Evolutionary conservation across 2,113 vertebrate genomes (phyloP).

Genomic region (Petroica traversi): DNA sequence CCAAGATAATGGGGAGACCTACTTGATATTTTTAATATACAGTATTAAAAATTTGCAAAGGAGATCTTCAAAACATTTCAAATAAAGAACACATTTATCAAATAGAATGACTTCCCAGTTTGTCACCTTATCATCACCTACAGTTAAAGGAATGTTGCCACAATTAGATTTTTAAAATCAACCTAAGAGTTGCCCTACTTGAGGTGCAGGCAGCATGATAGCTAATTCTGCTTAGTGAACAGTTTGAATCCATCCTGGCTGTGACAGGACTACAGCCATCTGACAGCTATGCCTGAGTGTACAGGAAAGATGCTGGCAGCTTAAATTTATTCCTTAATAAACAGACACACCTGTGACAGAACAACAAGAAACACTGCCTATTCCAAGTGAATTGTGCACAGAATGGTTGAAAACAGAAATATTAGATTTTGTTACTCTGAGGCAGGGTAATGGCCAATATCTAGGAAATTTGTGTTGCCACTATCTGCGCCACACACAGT

Average conservation of each 20-base stretch:
- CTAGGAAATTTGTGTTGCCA: not conserved
- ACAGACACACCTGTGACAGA: not conserved
- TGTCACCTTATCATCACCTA: not conserved
- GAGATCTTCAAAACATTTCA: not conserved
- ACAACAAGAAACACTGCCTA: not conserved
- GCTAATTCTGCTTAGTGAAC: not conserved
- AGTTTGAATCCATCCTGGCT: not conserved
- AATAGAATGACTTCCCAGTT: not conserved
- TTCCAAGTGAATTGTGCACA: not conserved
- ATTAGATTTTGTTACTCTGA: not conserved
- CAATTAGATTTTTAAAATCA: not conserved
- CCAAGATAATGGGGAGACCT: not conserved
- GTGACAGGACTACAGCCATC: not conserved
- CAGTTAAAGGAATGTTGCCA: not conserved
- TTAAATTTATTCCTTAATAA: not conserved
- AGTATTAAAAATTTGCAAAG: not conserved
- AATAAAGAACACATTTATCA: not conserved
- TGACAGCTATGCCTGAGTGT: not conserved
- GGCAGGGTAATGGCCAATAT: not conserved
- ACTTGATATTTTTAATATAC: not conserved
- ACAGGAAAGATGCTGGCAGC: not conserved
- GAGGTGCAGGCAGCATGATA: not conserved
- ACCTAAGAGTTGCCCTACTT: not conserved
- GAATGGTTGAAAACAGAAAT: not conserved
- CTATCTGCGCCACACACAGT: not conserved